Conservation (phyloP, 2,113 vertebrate species). For the Calonectris borealis region DNA sequence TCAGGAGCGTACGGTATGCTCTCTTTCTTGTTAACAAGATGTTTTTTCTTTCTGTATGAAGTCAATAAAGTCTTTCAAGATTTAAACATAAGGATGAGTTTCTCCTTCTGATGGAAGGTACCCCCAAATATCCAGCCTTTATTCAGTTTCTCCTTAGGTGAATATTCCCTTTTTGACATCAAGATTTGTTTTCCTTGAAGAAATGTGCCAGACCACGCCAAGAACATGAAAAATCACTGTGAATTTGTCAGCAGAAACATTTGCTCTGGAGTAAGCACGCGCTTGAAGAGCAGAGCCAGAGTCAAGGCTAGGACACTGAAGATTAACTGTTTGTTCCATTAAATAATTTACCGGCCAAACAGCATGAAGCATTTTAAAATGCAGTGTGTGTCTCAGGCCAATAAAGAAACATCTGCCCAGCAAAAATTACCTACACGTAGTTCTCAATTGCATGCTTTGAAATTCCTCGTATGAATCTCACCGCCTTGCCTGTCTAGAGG, state of each 20-base stretch:
- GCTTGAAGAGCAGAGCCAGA: neutral
- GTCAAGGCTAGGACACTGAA: neutral
- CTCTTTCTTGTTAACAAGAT: neutral
- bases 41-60: neutral
- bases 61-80: neutral
- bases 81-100: neutral
- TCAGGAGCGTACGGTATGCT: neutral
- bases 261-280: neutral
- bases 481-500: neutral
- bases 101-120: neutral
- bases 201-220: neutral
- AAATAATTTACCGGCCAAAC: conserved; percentile 7
- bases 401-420: neutral
- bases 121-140: neutral
- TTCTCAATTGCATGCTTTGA: neutral
- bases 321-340: conserved; percentile 19
- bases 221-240: neutral
- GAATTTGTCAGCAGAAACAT: neutral
- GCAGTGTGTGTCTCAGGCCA: neutral
- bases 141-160: neutral
- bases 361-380: neutral
- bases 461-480: neutral
- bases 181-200: neutral
- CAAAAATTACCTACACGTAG: neutral
- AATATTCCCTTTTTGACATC: neutral